Evolutionary conservation across 1,140 invertebrate species (phyloP).

Genomic region (Hyposmocoma kahamanoa): DNA sequence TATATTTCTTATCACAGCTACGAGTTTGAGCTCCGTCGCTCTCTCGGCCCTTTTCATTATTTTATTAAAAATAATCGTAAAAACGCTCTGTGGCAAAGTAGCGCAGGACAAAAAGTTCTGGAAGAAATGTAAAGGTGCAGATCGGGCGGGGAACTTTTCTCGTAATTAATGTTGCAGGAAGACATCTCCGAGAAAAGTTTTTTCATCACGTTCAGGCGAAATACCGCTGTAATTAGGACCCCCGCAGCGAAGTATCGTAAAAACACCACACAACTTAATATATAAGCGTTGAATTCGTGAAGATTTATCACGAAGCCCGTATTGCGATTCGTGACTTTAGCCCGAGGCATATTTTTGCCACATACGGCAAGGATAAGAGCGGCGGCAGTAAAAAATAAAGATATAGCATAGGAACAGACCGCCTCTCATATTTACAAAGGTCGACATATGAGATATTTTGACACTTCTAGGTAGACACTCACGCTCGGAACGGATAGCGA

Average conservation of each 20-base stretch:
- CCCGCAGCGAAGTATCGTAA: constrained; percentile 58
- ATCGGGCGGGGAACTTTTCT: constrained; percentile 29
- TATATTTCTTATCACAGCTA: constrained; percentile 54
- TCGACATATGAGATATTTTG: constrained; percentile 61
- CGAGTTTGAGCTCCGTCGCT: constrained; percentile 30
- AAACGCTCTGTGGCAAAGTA: constrained; percentile 34
- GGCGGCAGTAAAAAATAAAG: constrained; percentile 48
- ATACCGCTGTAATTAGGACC: constrained; percentile 51
- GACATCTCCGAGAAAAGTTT: constrained; percentile 62
- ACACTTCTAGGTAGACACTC: constrained; percentile 57
- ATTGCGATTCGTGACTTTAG: constrained; percentile 50
- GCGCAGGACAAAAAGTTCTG: constrained; percentile 17
- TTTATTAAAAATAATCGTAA: constrained; percentile 49
- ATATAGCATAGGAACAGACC: constrained; percentile 45
- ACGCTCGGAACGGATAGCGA: constrained; percentile 20
- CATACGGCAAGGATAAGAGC: constrained; percentile 28
- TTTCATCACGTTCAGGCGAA: constrained; percentile 49
- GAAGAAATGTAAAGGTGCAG: constrained; percentile 43
- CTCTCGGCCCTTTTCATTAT: constrained; percentile 37
- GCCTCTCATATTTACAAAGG: constrained; percentile 45
- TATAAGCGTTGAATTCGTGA: constrained; percentile 64
- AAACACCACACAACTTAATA: constrained; percentile 70
- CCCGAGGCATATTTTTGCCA: constrained; percentile 35
- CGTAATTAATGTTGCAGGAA: constrained; percentile 66
- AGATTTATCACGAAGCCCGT: constrained; percentile 62